A percentile compares a stretch with the other conserved stretches of the same genome.
These are phyloP conservation scores for Nephrotoma guestfalica DNA, from an alignment of 2,888 invertebrate genomes.

Conservation along the genomic window DNA sequence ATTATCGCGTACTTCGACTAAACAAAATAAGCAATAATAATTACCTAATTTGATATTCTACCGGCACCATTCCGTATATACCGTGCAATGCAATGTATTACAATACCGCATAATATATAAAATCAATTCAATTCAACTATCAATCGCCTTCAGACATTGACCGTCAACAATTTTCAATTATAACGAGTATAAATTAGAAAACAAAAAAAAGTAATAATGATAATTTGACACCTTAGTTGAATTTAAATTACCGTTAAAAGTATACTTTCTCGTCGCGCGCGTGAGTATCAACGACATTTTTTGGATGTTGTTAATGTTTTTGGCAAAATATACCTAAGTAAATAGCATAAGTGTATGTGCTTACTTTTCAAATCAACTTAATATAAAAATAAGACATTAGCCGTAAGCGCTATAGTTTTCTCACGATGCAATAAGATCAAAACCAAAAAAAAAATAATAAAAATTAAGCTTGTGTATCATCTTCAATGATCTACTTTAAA, in stretches of 20 bases:
- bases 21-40: too few relatives aligned
- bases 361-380: neutral
- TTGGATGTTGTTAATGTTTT: neutral
- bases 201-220: neutral
- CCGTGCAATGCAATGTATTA: too few relatives aligned
- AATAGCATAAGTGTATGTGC: neutral
- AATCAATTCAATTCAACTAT: too few relatives aligned
- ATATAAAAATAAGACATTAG: neutral
- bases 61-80: too few relatives aligned
- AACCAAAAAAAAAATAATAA: neutral
- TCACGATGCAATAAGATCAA: neutral
- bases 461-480: neutral
- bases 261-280: neutral
- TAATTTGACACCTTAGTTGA: neutral
- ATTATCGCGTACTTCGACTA: too few relatives aligned
- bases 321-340: neutral
- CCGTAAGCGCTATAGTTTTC: neutral
- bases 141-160: neutral
- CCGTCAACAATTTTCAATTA: neutral
- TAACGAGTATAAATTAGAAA: neutral
- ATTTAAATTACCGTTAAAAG: neutral
- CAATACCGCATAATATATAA: too few relatives aligned
- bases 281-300: neutral
- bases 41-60: too few relatives aligned
- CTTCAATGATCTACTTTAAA: neutral